These are phyloP conservation scores for Lepus americanus DNA, from an alignment of 2,113 vertebrate species.

Conservation along the genomic window DNA sequence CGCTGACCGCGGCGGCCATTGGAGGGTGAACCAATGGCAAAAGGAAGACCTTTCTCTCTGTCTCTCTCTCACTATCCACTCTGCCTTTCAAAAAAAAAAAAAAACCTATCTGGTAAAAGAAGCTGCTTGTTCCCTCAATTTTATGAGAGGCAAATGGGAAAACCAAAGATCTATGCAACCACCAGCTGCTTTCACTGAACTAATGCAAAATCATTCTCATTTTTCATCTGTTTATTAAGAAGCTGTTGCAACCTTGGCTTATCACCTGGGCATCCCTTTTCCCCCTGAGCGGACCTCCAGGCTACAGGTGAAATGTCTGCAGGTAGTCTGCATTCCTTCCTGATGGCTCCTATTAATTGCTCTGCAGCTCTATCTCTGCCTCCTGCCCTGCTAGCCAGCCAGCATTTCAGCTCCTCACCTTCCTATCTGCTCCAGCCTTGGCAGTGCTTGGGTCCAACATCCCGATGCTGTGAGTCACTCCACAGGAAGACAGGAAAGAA, in stretches of 20 bases:
- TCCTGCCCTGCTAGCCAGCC: background rate
- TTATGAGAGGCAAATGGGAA: background rate
- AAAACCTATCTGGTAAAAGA: background rate
- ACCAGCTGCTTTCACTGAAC: background rate
- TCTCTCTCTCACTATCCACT: too few species aligned
- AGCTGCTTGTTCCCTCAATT: background rate
- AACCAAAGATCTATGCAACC: background rate
- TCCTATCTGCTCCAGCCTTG: background rate
- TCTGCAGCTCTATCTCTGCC: background rate
- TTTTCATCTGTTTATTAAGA: background rate
- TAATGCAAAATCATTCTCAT: background rate
- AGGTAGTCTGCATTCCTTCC: background rate
- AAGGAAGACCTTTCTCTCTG: too few species aligned
- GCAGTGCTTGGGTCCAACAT: background rate
- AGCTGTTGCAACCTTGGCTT: background rate
- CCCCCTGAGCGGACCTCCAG: background rate
- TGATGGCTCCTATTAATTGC: background rate
- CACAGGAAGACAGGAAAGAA: background rate
- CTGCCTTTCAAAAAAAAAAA: too few species aligned
- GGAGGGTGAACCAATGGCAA: too few species aligned
- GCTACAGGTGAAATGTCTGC: background rate
- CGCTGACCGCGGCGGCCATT: too few species aligned
- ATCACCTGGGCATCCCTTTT: background rate
- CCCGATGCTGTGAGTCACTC: background rate
- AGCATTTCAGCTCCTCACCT: background rate